A percentile compares a stretch with the other conserved stretches of the same genome.
Evolutionary conservation across 2,888 invertebrate genomes (phyloP).

Genomic region (Dolichomitus sp.): DNA sequence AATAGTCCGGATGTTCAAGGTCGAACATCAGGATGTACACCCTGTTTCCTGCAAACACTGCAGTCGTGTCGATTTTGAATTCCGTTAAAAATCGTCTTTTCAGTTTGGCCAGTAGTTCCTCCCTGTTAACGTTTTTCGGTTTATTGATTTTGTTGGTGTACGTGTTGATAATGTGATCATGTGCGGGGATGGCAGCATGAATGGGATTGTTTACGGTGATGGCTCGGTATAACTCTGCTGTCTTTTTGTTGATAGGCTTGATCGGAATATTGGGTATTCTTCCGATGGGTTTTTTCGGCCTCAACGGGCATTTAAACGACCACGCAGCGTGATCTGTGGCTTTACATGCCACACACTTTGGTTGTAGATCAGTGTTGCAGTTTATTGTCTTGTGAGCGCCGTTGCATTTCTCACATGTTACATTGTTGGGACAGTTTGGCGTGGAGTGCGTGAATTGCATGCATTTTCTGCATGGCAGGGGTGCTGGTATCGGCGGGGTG

Average conservation of each 20-base stretch:
- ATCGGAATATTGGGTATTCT: constrained; percentile 1
- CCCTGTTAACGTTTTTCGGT: constrained; percentile 2
- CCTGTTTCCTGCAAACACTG: no score
- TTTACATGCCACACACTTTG: constrained; percentile 11
- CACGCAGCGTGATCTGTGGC: constrained; percentile 22
- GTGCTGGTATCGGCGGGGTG: constrained; percentile 20
- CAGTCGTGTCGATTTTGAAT: no score
- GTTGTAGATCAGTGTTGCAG: constrained; percentile 5
- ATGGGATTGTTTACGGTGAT: constrained; percentile 10
- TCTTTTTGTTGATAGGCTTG: constrained; percentile 17
- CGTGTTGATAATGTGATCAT: constrained; percentile 7
- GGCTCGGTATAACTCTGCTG: background rate
- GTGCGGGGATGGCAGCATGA: constrained; percentile 4
- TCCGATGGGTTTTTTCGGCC: background rate
- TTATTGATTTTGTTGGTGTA: constrained; percentile 15
- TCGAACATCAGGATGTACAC: no score
- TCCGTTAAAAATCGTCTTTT: no score
- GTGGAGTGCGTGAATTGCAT: constrained; percentile 12
- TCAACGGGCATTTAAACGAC: constrained; percentile 25
- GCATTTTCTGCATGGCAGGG: background rate
- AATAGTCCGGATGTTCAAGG: background rate
- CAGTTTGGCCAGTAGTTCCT: no score
- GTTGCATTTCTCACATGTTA: constrained; percentile 18
- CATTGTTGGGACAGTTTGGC: constrained; percentile 3
- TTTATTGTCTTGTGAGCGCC: background rate